Conservation (phyloP, 2,888 invertebrate species). For the Hemithea aestivaria region DNA sequence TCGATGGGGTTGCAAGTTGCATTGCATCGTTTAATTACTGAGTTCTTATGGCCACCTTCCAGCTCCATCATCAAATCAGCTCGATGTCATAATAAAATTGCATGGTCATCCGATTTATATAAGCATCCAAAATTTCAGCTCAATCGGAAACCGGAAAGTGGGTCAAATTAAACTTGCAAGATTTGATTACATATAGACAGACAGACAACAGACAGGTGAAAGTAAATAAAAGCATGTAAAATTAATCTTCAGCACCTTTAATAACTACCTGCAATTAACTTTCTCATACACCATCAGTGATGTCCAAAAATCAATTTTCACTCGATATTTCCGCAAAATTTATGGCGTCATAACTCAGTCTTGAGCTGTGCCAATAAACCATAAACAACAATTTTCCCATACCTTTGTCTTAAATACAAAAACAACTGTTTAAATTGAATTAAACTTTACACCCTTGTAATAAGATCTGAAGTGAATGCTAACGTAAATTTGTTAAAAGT, state of each 20-base stretch:
- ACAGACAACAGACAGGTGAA: background rate
- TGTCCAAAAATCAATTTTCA: slow-evolving; percentile 59
- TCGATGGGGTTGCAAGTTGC: too few relatives aligned
- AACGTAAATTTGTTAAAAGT: slow-evolving; percentile 33
- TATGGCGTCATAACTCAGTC: slow-evolving; percentile 52
- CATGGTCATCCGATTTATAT: too few relatives aligned
- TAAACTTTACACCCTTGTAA: slow-evolving; percentile 18
- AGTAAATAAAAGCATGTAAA: too few relatives aligned
- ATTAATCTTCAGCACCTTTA: too few relatives aligned
- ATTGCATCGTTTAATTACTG: too few relatives aligned
- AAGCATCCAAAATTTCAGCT: too few relatives aligned
- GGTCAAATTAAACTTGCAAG: too few relatives aligned
- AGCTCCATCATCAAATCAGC: too few relatives aligned
- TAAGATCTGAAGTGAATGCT: slow-evolving; percentile 16
- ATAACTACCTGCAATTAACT: background rate
- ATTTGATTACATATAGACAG: too few relatives aligned
- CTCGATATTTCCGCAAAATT: slow-evolving; percentile 51
- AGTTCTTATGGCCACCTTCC: too few relatives aligned
- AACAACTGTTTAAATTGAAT: slow-evolving; percentile 18
- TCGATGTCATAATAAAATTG: too few relatives aligned
- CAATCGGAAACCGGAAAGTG: too few relatives aligned
- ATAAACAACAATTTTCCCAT: slow-evolving; percentile 61
- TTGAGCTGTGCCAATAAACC: slow-evolving; percentile 65
- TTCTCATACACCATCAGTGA: slow-evolving; percentile 8
- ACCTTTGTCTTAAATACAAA: slow-evolving; percentile 19